Base-by-base conservation (phyloP, 2,113 vertebrate genomes). In the Dendrocopos noguchii region DNA sequence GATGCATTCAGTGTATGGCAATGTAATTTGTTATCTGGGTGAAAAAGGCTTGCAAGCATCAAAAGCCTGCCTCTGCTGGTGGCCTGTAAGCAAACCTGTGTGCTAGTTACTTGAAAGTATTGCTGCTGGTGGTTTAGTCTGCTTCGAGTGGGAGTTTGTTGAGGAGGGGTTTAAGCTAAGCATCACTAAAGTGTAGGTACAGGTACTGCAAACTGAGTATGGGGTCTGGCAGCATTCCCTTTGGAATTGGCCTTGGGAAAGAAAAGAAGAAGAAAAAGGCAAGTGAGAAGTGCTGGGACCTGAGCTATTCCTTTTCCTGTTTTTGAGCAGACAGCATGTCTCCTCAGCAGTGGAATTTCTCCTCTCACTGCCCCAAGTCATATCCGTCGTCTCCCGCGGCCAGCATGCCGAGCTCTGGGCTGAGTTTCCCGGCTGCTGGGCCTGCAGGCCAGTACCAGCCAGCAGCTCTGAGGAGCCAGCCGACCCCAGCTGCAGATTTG, bases 301-400 rank as follows among this genome's bases (percentile, higher is more conserved):
- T 90, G 47, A 74, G 77, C 18, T 47, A 18, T 63, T n/a, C 85
- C 91, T 90, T 80, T 88, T 80, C 86, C 76, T 77, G 82, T 94
- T 86, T 95, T 84, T 72, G 73, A 96, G 57, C 73, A 97, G 97
- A 97, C 61, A 90, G 66, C 75, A 57, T 87, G 87, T 68, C 94
- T 87, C 88, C 97, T 17, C 96, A 95, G 28, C 97, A 96, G 34
- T 98, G 98, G 98, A 91, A 53, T 93, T 97, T 95, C 73, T 96
- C 97, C 57, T 89, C 98, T 27, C 90, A 91, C 10, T 98, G 97
- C 97, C 93, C 96, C 81, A 97, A 96, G 61, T 59, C 96, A 14
- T 96, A 96, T 39, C 95, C 92, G 4, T 77, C 94, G 7, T 50
- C 95, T 72, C 75, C 94, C 29, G 73, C 89, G 19, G 83, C 94